Conservation (phyloP, 2,797 vertebrate genomes). For the Threskiornis aethiopicus region DNA sequence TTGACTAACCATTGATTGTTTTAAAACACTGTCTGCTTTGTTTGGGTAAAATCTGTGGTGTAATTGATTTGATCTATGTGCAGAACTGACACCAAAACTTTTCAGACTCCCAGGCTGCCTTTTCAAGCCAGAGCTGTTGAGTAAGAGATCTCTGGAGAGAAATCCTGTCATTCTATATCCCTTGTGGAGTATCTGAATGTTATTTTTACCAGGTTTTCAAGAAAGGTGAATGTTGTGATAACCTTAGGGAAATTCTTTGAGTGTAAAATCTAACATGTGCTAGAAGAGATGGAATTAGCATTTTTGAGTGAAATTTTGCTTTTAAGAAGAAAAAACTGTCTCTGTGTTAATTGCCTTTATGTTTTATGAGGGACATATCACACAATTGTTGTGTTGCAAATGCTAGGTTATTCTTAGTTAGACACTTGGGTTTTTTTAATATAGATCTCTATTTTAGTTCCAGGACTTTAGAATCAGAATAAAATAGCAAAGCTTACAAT, state of each 20-base stretch:
- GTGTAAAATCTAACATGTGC: not conserved
- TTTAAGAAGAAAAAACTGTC: not conserved
- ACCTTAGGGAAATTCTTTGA: not conserved
- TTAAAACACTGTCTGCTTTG: constrained; percentile 16
- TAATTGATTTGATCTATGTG: not conserved
- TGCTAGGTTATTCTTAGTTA: not conserved
- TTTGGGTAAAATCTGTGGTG: not conserved
- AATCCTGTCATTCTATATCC: not conserved
- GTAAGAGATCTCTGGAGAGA: not conserved
- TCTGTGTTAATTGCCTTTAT: not conserved
- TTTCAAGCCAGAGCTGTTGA: not conserved
- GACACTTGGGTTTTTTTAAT: not conserved
- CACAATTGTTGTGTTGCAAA: not conserved
- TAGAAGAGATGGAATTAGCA: not conserved
- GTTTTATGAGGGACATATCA: not conserved
- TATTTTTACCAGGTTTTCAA: not conserved
- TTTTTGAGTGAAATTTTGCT: not conserved
- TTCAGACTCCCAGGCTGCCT: not conserved
- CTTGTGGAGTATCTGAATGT: not conserved
- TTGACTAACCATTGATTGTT: not conserved
- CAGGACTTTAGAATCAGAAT: not conserved
- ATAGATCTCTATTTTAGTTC: not conserved
- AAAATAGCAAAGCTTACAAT: not conserved
- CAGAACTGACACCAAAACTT: not conserved
- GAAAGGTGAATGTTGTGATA: not conserved